A percentile compares a stretch with the other conserved stretches of the same genome.
Evolutionary conservation across 2,888 invertebrate species (phyloP).

Genomic region (Deilephila porcellus): DNA sequence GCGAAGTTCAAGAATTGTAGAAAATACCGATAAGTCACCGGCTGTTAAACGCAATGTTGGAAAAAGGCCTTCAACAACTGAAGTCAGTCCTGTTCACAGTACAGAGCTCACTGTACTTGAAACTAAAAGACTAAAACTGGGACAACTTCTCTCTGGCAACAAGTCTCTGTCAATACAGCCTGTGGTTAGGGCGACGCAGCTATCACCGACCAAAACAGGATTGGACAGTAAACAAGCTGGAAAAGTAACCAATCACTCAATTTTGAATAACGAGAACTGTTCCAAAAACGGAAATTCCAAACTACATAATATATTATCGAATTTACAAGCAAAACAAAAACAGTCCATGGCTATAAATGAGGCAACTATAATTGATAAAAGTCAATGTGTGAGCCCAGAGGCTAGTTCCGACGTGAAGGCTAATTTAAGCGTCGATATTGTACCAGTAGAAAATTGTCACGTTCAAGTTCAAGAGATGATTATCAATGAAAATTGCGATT

Average conservation of each 20-base stretch:
- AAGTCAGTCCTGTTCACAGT: conserved; percentile 58
- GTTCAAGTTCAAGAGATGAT: conserved; percentile 72
- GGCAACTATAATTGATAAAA: conserved; percentile 55
- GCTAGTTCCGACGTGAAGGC: conserved; percentile 57
- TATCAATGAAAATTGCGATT: conserved; percentile 77
- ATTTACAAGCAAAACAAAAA: conserved; percentile 75
- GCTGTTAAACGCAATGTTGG: conserved; percentile 56
- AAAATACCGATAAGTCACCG: conserved; percentile 66
- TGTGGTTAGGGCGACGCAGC: conserved; percentile 58
- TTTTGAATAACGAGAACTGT: conserved; percentile 76
- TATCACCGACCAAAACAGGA: conserved; percentile 58
- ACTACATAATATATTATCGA: conserved; percentile 77
- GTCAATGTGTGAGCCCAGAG: conserved; percentile 51
- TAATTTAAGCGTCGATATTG: conserved; percentile 60
- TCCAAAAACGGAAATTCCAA: conserved; percentile 83
- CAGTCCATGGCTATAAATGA: conserved; percentile 66
- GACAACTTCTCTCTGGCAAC: conserved; percentile 70
- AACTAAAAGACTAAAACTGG: conserved; percentile 75
- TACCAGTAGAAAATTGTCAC: conserved; percentile 62
- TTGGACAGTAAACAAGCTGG: conserved; percentile 60
- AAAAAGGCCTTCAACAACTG: conserved; percentile 64
- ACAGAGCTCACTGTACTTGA: conserved; percentile 68
- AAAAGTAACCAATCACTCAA: conserved; percentile 65
- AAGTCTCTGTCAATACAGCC: conserved; percentile 72
- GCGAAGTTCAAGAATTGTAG: conserved; percentile 74